Evolutionary conservation across 2,797 vertebrate genomes (phyloP).

Genomic region (Peromyscus nudipes): DNA sequence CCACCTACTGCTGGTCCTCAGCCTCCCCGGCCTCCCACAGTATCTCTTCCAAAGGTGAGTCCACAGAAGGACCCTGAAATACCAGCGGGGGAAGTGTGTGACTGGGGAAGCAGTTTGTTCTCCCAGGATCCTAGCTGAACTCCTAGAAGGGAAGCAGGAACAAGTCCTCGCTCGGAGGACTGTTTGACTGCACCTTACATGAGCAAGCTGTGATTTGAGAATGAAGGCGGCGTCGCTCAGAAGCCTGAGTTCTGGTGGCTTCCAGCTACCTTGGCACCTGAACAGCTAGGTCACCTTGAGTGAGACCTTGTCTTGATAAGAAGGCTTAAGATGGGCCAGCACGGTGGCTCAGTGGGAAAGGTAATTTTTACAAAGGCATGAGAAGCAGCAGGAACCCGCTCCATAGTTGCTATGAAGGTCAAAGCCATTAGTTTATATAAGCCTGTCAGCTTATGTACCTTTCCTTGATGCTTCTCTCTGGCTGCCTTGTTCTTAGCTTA

Average conservation of each 20-base stretch:
- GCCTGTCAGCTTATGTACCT: background rate
- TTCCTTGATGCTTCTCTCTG: background rate
- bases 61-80: background rate
- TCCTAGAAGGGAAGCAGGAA: background rate
- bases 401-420: background rate
- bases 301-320: background rate
- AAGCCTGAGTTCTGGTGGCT: background rate
- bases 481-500: background rate
- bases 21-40: background rate
- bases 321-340: background rate
- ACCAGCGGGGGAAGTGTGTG: fast-evolving
- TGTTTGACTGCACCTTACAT: background rate
- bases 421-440: background rate
- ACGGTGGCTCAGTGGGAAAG: background rate
- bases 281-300: background rate
- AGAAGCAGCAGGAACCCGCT: background rate
- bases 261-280: background rate
- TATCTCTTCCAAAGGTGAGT: slow-evolving; percentile 76
- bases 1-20: slow-evolving; percentile 56
- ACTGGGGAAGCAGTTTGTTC: background rate
- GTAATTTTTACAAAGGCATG: background rate
- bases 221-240: background rate
- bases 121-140: background rate
- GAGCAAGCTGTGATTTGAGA: background rate
- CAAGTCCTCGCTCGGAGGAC: background rate